Evolutionary conservation across 2,113 vertebrate species (phyloP).

Genomic region (Synchiropus splendidus): DNA sequence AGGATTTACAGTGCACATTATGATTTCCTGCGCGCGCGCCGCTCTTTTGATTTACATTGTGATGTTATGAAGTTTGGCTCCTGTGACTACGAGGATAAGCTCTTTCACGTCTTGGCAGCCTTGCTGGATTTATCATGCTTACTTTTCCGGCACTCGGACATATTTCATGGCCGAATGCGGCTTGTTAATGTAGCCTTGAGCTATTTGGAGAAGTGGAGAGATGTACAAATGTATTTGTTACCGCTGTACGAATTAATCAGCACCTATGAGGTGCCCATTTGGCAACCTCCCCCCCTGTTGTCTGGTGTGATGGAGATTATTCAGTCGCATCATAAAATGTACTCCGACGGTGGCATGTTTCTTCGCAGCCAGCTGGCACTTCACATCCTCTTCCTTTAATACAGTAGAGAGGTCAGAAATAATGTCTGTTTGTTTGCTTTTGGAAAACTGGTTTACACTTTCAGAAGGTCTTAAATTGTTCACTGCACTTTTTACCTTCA

Average conservation of each 20-base stretch:
- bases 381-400: neutral
- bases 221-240: constrained; percentile 24
- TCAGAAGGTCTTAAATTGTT: too few species aligned
- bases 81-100: constrained; percentile 8
- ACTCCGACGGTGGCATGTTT: neutral
- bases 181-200: constrained; percentile 28
- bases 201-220: constrained; percentile 26
- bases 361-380: constrained; percentile 2
- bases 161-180: constrained; percentile 23
- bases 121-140: constrained; percentile 22
- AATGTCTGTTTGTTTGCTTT: too few species aligned
- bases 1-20: constrained; percentile 57
- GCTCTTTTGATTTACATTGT: constrained; percentile 48
- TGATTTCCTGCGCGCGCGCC: constrained; percentile 22
- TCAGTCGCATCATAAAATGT: neutral
- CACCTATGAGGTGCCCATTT: constrained; percentile 23
- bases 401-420: neutral
- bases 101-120: constrained; percentile 23
- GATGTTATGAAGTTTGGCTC: constrained; percentile 41
- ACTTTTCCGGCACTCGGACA: constrained; percentile 15
- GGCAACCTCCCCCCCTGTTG: constrained; percentile 31
- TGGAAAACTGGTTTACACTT: too few species aligned
- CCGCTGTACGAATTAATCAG: constrained; percentile 31
- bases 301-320: constrained; percentile 5
- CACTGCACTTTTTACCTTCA: too few species aligned